A percentile compares a stretch with the other conserved stretches of the same genome.
Evolutionary conservation across 2,888 invertebrate genomes (phyloP).

Genomic region (Synanthedon myopaeformis): DNA sequence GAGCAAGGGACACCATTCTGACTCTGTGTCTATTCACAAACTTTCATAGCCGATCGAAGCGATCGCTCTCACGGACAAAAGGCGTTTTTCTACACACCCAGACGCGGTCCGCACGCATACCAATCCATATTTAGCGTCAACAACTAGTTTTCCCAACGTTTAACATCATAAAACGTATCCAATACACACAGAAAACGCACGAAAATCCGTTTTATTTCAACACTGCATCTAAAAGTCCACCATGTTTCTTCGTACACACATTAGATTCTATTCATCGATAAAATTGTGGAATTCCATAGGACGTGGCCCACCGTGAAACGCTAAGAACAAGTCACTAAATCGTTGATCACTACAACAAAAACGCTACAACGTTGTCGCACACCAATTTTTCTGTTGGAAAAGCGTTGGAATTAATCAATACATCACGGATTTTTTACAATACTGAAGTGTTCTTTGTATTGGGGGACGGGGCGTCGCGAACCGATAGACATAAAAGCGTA

Average conservation of each 20-base stretch:
- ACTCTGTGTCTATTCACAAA: conserved; percentile 26
- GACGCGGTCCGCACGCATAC: conserved; percentile 25
- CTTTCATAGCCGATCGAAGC: conserved; percentile 43
- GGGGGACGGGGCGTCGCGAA: conserved; percentile 43
- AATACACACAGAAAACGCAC: conserved; percentile 52
- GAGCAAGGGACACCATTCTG: conserved; percentile 61
- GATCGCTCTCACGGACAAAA: conserved; percentile 10
- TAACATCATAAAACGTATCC: conserved; percentile 23
- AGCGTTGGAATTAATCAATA: conserved; percentile 68
- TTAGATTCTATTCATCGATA: conserved; percentile 69
- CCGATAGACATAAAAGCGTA: conserved; percentile 31
- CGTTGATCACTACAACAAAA: conserved; percentile 21
- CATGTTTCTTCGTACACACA: conserved; percentile 53
- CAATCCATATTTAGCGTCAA: conserved; percentile 52
- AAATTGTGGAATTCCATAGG: conserved; percentile 62
- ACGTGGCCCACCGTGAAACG: conserved; percentile 54
- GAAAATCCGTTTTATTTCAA: conserved; percentile 41
- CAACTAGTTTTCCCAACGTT: conserved; percentile 20
- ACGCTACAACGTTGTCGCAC: conserved; percentile 20
- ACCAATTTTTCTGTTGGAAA: conserved; percentile 36
- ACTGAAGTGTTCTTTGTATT: conserved; percentile 67
- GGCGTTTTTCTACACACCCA: conserved; percentile 14
- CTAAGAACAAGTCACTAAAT: conserved; percentile 33
- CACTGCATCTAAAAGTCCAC: conserved; percentile 50
- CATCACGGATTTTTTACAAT: conserved; percentile 68